phyloP scores from a whole-genome alignment of 2,888 invertebrate species.

The Callinectes sapidus region DNA sequence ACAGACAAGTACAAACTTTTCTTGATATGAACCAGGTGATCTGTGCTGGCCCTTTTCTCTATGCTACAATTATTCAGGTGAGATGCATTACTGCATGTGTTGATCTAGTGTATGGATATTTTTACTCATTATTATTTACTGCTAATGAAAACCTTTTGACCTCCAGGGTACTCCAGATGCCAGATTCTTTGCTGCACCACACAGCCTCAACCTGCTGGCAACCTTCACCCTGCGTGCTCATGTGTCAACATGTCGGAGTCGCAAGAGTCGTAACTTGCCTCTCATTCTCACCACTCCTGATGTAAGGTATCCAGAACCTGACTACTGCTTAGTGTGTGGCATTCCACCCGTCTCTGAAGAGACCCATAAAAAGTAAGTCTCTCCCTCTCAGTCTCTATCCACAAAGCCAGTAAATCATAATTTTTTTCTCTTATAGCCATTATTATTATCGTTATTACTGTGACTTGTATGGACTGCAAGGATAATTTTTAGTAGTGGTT shows the following conservation, averaged over 20 bases:
- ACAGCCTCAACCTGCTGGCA: slow-evolving; percentile 83
- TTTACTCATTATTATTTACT: neutral
- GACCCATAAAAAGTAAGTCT: slow-evolving; percentile 81
- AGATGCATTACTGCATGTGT: slow-evolving; percentile 70
- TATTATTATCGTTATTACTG: too few species aligned
- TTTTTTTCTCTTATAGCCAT: too few species aligned
- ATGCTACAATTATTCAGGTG: slow-evolving; percentile 90
- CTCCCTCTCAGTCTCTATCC: neutral
- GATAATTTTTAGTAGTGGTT: too few species aligned
- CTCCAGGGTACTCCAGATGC: slow-evolving; percentile 79
- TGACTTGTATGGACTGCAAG: too few species aligned
- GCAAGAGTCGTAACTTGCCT: slow-evolving; percentile 82
- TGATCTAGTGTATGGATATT: neutral
- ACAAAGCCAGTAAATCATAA: too few species aligned
- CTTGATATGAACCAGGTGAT: slow-evolving; percentile 88
- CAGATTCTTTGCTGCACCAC: slow-evolving; percentile 79
- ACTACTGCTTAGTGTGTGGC: slow-evolving; percentile 84
- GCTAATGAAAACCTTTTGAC: neutral
- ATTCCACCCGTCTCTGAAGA: slow-evolving; percentile 86
- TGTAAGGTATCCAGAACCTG: slow-evolving; percentile 76
- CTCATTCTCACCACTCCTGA: slow-evolving; percentile 83
- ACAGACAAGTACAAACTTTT: slow-evolving; percentile 86
- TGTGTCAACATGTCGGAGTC: slow-evolving; percentile 82
- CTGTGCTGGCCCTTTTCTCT: slow-evolving; percentile 91
- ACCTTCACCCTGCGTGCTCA: slow-evolving; percentile 85